A percentile compares a stretch with the other conserved stretches of the same genome.
phyloP scores from a whole-genome alignment of 2,888 invertebrate genomes.

The Oasisia sp. region DNA sequence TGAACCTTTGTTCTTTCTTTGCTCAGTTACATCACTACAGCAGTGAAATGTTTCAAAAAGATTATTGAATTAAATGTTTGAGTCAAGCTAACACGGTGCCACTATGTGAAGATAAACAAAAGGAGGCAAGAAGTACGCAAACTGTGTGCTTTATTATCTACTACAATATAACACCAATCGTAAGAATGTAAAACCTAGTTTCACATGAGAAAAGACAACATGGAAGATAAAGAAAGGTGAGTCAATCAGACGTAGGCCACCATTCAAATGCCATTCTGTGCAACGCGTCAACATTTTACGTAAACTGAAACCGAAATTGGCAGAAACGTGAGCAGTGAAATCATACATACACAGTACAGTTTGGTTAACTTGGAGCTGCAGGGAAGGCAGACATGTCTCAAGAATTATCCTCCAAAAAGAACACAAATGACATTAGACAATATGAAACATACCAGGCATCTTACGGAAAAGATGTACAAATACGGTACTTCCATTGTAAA shows the following conservation, averaged over 20 bases:
- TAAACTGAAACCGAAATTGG: neutral
- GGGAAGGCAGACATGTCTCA: neutral
- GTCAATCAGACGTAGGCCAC: neutral
- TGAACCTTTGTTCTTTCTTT: no score
- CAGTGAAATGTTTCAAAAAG: neutral
- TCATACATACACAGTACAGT: neutral
- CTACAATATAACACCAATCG: conserved; percentile 17
- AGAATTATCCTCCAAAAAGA: no score
- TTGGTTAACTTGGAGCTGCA: neutral
- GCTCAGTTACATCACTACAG: no score
- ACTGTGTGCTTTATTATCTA: conserved; percentile 17
- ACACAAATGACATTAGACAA: no score
- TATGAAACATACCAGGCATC: no score
- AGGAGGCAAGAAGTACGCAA: neutral
- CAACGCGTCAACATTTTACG: neutral
- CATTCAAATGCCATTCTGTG: neutral
- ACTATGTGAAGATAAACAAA: neutral
- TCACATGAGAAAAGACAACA: neutral
- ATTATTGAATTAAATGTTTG: neutral
- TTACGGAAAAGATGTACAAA: no score
- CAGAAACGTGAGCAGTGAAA: neutral
- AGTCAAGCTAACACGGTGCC: neutral
- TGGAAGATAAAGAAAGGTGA: neutral
- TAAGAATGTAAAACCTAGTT: conserved; percentile 11
- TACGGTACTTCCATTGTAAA: no score